Conservation (phyloP, 2,888 invertebrate species). For the Oasisia sp. region DNA sequence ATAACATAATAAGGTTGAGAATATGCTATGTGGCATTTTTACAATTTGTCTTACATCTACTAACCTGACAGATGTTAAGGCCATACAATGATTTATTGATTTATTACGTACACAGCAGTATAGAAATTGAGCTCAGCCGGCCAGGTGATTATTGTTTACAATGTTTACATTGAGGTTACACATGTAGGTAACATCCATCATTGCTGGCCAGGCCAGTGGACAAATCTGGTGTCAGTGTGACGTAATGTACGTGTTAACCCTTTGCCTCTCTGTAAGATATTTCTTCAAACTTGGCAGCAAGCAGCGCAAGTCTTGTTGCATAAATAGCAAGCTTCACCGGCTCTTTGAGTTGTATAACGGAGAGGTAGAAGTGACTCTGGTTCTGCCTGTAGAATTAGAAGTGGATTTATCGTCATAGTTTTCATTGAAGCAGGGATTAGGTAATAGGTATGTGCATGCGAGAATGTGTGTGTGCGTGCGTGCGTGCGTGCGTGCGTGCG, state of each 20-base stretch:
- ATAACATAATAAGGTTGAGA: not conserved
- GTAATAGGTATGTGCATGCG: not conserved
- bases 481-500: too few relatives aligned
- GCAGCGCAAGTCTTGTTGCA: not conserved
- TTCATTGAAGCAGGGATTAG: not conserved
- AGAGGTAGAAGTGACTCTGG: not conserved
- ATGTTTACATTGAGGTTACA: not conserved
- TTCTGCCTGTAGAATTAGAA: too few relatives aligned
- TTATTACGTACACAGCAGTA: not conserved
- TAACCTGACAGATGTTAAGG: not conserved
- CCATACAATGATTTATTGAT: conserved; percentile 12
- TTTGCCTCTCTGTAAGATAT: not conserved
- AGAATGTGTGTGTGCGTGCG: too few relatives aligned
- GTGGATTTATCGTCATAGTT: not conserved
- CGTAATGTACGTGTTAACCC: not conserved
- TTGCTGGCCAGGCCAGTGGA: not conserved
- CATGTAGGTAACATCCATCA: not conserved
- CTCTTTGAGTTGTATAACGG: not conserved
- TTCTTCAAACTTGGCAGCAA: too few relatives aligned
- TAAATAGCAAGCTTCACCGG: not conserved
- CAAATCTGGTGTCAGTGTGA: not conserved
- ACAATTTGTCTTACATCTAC: not conserved
- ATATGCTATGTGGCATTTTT: not conserved
- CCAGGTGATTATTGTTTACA: conserved; percentile 1
- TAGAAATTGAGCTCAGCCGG: not conserved